Base-by-base conservation (phyloP, 2,888 invertebrate species). In the Atrina japonica region DNA sequence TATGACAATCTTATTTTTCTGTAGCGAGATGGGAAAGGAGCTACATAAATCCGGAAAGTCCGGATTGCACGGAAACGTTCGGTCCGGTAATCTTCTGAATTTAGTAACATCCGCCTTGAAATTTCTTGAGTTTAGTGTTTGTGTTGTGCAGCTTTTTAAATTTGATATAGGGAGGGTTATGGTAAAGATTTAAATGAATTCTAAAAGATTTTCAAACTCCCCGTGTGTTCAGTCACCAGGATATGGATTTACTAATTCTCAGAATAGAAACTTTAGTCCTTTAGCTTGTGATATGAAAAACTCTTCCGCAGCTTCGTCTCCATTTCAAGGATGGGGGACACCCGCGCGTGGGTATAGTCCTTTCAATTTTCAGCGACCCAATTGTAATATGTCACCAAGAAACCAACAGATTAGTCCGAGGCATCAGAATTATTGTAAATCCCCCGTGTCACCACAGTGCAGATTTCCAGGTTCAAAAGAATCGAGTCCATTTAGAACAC, bases 401-500 rank as follows among this genome's bases (percentile, higher is more conserved):
- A 60, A 61, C 30, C 70, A 64, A 23, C 64, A 70, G 35, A 56
- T 29, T 23, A 66, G 59, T 41, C 72, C 72, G 1, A 61, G 69
- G 47, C 65, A 71, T 29, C 50, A 56, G 11, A 53, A 60, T 43
- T 47, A 49, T 45, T 43, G 11, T 30, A 70, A 67, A 11, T 35
- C 35, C 35, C 35, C 35, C 5, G 35, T 35, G 11, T 35, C 35
- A 7, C 35, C 35, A 35, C 64, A 41, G n/a, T 40, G 50, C 52
- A 66, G 49, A 21, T 45, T n/a, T 27, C 45, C 21, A 16, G 25
- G 18, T 40, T 43, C 43, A n/a, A 56, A 58, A 49, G 75, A 73
- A 43, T 55, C 52, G 23, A 68, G 58, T 50, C 41, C 50, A 21
- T 80, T 77, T 65, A 77, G 75, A 72, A 70, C 76, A 18, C 77